Evolutionary conservation across 2,113 vertebrate species (phyloP).

Genomic region (Sciurus niger): DNA sequence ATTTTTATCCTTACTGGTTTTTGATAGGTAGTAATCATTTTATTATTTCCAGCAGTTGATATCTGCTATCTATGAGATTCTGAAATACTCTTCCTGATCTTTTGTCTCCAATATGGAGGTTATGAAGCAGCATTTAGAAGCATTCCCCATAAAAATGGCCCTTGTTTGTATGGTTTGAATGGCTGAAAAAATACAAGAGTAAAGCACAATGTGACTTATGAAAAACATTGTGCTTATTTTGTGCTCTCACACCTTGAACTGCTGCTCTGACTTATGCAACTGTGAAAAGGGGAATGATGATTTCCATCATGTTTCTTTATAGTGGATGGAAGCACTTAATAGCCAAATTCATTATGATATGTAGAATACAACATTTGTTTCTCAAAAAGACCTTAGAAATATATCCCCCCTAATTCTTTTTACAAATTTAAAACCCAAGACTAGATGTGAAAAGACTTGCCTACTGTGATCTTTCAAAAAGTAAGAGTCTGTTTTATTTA

Average conservation of each 20-base stretch:
- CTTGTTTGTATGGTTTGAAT: not conserved
- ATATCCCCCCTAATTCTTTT: not conserved
- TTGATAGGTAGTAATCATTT: not conserved
- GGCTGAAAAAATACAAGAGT: not conserved
- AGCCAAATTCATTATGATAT: not conserved
- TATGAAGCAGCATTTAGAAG: not conserved
- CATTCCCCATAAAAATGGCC: not conserved
- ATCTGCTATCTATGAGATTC: not conserved
- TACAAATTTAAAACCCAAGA: not conserved
- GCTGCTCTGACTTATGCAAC: not conserved
- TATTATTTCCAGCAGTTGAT: conserved; percentile 2
- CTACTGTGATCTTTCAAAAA: not conserved
- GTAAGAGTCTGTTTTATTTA: not conserved
- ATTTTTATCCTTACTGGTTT: not conserved
- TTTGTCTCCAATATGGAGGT: not conserved
- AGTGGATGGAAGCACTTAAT: not conserved
- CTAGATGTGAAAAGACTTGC: not conserved
- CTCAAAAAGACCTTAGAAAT: not conserved
- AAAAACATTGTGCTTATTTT: conserved; percentile 39
- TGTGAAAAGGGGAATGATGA: not conserved
- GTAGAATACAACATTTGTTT: not conserved
- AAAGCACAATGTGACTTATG: not conserved
- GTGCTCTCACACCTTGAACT: not conserved
- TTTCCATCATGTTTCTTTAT: conserved; percentile 43
- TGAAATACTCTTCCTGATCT: not conserved